Evolutionary conservation across 2,113 vertebrate genomes (phyloP), one percentile per base, ranked within the genome.

Genomic region (Piaya cayana): DNA sequence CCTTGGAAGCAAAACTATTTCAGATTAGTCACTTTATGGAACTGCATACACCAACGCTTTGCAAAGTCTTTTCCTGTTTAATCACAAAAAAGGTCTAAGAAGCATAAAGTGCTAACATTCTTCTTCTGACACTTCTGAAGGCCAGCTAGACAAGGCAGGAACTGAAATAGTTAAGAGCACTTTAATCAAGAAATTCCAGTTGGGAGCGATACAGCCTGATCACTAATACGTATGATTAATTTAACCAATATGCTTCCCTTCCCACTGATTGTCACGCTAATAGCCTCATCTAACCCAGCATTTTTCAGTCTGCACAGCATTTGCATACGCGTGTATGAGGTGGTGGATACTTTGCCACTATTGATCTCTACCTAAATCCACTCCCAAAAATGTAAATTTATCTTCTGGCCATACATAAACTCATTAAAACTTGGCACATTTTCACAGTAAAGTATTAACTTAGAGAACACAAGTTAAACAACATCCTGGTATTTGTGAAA

Each of bases 1-100:
- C 91, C 70, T 93, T 91, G 84, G 74, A 91, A 92, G 53, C 8
- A 27, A 56, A 93, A 78, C 89, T 93, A 84, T 76, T 92, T 93
- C 74, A 93, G 83, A 95, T 92, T 53, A 95, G 81, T 82, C 69
- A 64, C 58, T 56, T 84, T 20, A 90, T 10, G 39, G 72, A 94
- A 86, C 64, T 86, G 55, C 91, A 81, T 4, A 47, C 14, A 49
- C 45, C 32, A 75, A 91, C 34, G 27, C 21, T 88, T 45, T 15
- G 43, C 36, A 64, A 80, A 86, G 80, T 30, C 56, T 42, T 88
- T 39, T 60, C 34, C 60, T 68, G 42, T 52, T 81, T 75, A 90
- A 86, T 86, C 80, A 67, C 34, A 84, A 65, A 56, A 56, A 78
- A 89, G 26, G 20, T n/a, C 47, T 60, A 43, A 82, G 22, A 37